Percentiles rank a stretch among this genome's conserved stretches.
phyloP scores from a whole-genome alignment of 2,888 invertebrate species.

The Hydroisotoma schaefferi region DNA sequence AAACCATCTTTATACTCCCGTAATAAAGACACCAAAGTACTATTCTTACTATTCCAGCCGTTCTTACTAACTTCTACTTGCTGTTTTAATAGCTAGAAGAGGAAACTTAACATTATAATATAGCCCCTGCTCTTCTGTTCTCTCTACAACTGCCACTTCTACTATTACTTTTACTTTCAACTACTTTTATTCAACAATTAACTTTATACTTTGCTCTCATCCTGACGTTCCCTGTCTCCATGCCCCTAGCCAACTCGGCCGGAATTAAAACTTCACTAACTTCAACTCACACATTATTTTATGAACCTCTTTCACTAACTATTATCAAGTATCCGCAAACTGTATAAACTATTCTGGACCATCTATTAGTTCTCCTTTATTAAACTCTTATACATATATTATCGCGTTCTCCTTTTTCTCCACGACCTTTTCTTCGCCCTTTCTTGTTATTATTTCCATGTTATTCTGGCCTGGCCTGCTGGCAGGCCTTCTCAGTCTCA shows the following conservation, averaged over 20 bases:
- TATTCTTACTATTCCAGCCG: no score
- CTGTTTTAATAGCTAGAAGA: no score
- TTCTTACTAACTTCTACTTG: no score
- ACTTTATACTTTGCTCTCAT: not conserved
- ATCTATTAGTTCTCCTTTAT: no score
- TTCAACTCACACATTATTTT: slow-evolving; percentile 11
- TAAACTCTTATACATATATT: no score
- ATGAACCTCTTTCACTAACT: slow-evolving; percentile 5
- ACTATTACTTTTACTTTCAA: not conserved
- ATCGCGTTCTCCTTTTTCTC: no score
- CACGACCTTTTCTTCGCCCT: no score
- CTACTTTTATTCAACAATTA: slow-evolving; percentile 1
- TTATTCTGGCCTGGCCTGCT: no score
- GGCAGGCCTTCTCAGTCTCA: no score
- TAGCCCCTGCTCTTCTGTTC: not conserved
- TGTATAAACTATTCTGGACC: no score
- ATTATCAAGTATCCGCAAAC: not conserved
- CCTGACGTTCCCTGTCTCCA: not conserved
- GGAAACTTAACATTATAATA: no score
- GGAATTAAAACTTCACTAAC: slow-evolving; percentile 13
- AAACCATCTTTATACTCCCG: slow-evolving; percentile 45
- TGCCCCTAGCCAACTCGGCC: not conserved
- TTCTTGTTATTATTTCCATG: no score
- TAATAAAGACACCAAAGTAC: slow-evolving; percentile 45
- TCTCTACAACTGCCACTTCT: not conserved